Base-by-base conservation (phyloP, 1,140 invertebrate genomes). In the Druon quercuslanigerum region DNA sequence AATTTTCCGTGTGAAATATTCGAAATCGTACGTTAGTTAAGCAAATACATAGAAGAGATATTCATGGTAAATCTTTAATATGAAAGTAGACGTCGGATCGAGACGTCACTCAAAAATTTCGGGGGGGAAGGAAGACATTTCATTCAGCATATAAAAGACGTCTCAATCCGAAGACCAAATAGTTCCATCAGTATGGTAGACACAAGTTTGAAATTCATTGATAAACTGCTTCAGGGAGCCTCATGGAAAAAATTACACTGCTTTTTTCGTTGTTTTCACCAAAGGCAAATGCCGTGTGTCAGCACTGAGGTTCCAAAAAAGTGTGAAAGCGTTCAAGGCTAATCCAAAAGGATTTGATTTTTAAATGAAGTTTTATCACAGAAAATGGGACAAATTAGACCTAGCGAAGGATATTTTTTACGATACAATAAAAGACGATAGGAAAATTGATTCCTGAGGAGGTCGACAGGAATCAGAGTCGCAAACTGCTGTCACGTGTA, bases 151-250 rank as follows among this genome's bases (percentile, higher is more conserved):
- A 56, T n/a, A 56, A 56, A 40, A 33, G 16, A 66, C 60, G 25
- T 66, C 60, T 66, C 60, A 25, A 66, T 66, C 51, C 50, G 46
- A 77, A 74, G 70, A 74, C 75, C 72, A 51, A 77, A 78, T 81
- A 77, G 76, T 81, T 80, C 75, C 72, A 46, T 78, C 51, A 70
- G 46, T 84, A 88, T 93, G 92, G 91, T 91, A 89, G 90, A 93
- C 93, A 93, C 92, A 93, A 93, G 92, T 92, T 93, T 88, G 89
- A 91, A 86, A 89, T 87, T 84, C 79, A 46, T 74, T 57, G 19
- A 72, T 46, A 46, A 46, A 46, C 40, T 46, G 40, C 40, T 46
- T 46, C 1, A 46, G 40, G 40, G 40, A 46, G 8, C 40, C 40
- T 46, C 40, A 46, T 46, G 7, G 8, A 46, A 46, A 46, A 50